Evolutionary conservation across 1,140 invertebrate species (phyloP).

Genomic region (Colletes gigas): DNA sequence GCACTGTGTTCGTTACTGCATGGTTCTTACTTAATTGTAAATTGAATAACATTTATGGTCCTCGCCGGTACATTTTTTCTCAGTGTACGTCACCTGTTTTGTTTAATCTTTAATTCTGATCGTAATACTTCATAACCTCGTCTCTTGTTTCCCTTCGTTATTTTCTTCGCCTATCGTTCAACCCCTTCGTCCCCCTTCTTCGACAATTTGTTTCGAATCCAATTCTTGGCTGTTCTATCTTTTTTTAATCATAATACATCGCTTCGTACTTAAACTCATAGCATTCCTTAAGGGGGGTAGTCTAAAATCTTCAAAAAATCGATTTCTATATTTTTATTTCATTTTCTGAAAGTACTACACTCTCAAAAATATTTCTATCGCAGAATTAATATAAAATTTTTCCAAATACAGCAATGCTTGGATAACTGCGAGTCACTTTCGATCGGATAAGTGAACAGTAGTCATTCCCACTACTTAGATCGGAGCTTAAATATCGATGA

Average conservation of each 20-base stretch:
- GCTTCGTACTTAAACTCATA: constrained; percentile 54
- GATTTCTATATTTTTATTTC: too few species aligned
- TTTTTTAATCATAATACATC: constrained; percentile 30
- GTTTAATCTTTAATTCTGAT: not conserved
- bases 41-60: not conserved
- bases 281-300: constrained; percentile 30
- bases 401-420: too few species aligned
- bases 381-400: too few species aligned
- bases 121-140: too few species aligned
- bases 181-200: not conserved
- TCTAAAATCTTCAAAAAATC: too few species aligned
- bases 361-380: too few species aligned
- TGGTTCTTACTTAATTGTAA: not conserved
- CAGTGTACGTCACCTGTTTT: not conserved
- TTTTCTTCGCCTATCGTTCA: not conserved
- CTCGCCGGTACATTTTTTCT: not conserved
- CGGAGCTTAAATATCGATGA: too few species aligned
- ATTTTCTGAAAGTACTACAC: too few species aligned
- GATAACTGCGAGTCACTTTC: too few species aligned
- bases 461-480: too few species aligned
- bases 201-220: not conserved
- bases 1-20: not conserved
- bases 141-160: not conserved
- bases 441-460: too few species aligned
- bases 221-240: not conserved